A percentile compares a stretch with the other conserved stretches of the same genome.
phyloP scores from a whole-genome alignment of 2,797 vertebrate species.

The Melanogrammus aeglefinus region DNA sequence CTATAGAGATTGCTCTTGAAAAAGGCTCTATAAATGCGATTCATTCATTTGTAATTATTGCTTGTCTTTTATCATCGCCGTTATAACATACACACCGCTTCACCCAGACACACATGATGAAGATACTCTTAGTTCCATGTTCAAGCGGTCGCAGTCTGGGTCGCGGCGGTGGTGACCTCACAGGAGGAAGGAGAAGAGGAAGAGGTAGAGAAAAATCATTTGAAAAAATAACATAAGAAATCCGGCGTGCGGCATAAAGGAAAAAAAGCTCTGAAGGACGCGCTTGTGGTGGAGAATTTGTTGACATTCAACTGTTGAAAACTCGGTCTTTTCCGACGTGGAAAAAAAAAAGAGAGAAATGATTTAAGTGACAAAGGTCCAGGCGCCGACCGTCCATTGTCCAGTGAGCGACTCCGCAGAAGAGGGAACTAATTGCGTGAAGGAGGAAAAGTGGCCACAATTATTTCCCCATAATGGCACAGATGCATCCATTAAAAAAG shows the following conservation, averaged over 20 bases:
- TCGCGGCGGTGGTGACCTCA: neutral
- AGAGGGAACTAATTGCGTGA: conserved; percentile 60
- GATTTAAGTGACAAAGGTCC: conserved; percentile 62
- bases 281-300: conserved; percentile 17
- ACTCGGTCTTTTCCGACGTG: conserved; percentile 30
- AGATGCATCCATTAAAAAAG: conserved; percentile 60
- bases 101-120: neutral
- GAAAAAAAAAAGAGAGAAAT: conserved; percentile 30
- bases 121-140: neutral
- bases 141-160: neutral
- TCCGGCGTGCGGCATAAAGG: neutral
- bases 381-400: conserved; percentile 55
- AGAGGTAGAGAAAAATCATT: conserved; percentile 31
- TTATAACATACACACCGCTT: neutral
- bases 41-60: neutral
- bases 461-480: conserved; percentile 64
- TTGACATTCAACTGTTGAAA: conserved; percentile 56
- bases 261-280: conserved; percentile 44
- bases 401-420: conserved; percentile 60
- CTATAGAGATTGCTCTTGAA: conserved; percentile 1
- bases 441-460: conserved; percentile 65
- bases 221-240: neutral
- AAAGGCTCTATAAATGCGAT: neutral
- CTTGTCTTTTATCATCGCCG: neutral
- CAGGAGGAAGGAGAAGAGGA: neutral